Base-by-base conservation (phyloP, 2,888 invertebrate species). In the Drosophila robusta region DNA sequence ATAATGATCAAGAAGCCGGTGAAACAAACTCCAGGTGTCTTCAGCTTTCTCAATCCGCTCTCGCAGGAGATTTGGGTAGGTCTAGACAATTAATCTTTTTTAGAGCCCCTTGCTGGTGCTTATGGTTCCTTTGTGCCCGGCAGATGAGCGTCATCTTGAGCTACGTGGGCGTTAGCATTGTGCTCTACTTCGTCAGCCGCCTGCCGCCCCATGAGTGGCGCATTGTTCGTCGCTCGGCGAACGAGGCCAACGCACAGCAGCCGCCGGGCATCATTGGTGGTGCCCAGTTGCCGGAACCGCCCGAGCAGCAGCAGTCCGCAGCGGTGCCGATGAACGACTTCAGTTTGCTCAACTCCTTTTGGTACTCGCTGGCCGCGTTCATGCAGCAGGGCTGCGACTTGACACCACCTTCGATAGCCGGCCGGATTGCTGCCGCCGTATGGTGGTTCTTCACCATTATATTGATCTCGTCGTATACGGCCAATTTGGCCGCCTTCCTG, bases 361-460 rank as follows among this genome's bases (percentile, higher is more conserved):
- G 99, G 99, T 99, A 99, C 93, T 96, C 99, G 0, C 93, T 99
- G 77, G 99, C 98, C 18, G 98, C 99, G 16, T 97, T 99, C 92
- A 98, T 99, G 98, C 98, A 99, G 93, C 99, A 99, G 93, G 98
- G 99, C 70, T 98, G 98, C 90, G 99, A 99, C 92, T 96, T 98
- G 71, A 96, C 98, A 58, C 99, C 99, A 14, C 95, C 98, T 95
- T 98, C 93, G 29, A 90, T 92, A 69, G 91, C 92, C 3, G 92
- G 92, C 4, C 94, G 99, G 73, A 98, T 99, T 83, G 99, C 99
- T 3, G 98, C 98, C 36, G 97, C 98, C 34, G 98, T 99, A 1
- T 99, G 99, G 99, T 99, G 99, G 99, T 99, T 99, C 93, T 99
- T 99, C 93, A 99, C 99, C 0, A 94, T 99, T 69, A 99, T 99